These are phyloP conservation scores for Melanostoma scalare DNA, from an alignment of 2,888 invertebrate genomes.

Conservation along the genomic window DNA sequence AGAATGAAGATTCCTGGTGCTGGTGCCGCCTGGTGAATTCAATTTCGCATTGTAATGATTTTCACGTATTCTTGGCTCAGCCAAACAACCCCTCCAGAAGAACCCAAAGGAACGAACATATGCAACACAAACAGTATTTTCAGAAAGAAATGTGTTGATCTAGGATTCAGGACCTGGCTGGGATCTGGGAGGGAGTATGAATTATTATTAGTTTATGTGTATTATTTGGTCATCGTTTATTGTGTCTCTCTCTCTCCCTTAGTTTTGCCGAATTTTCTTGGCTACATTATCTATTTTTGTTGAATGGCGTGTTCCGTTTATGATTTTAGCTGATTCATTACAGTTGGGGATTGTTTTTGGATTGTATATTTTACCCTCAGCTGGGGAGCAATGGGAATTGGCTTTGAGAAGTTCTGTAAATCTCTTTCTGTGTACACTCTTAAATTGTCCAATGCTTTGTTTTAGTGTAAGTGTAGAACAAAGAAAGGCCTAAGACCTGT, in stretches of 20 bases:
- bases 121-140: slow-evolving; percentile 34
- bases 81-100: slow-evolving; percentile 9
- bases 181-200: slow-evolving; percentile 56
- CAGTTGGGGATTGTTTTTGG: too few species aligned
- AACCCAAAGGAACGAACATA: slow-evolving; percentile 30
- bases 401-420: too few species aligned
- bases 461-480: too few species aligned
- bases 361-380: too few species aligned
- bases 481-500: too few species aligned
- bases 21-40: slow-evolving; percentile 59
- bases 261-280: slow-evolving; percentile 2
- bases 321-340: slow-evolving; percentile 41
- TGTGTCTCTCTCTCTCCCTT: slow-evolving; percentile 20
- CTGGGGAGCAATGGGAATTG: too few species aligned
- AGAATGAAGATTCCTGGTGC: too few species aligned
- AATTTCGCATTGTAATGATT: slow-evolving; percentile 71
- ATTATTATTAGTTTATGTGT: slow-evolving; percentile 66
- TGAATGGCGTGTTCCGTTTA: not conserved
- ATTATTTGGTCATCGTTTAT: slow-evolving; percentile 64
- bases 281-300: not conserved
- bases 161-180: slow-evolving; percentile 54
- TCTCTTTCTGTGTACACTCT: too few species aligned
- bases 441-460: too few species aligned
- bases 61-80: slow-evolving; percentile 56
- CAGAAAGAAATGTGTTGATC: slow-evolving; percentile 57